Percentiles rank a stretch among this genome's conserved stretches.
These are phyloP conservation scores for Tetrapedia diversipes DNA, from an alignment of 2,888 invertebrate genomes.

Conservation along the genomic window DNA sequence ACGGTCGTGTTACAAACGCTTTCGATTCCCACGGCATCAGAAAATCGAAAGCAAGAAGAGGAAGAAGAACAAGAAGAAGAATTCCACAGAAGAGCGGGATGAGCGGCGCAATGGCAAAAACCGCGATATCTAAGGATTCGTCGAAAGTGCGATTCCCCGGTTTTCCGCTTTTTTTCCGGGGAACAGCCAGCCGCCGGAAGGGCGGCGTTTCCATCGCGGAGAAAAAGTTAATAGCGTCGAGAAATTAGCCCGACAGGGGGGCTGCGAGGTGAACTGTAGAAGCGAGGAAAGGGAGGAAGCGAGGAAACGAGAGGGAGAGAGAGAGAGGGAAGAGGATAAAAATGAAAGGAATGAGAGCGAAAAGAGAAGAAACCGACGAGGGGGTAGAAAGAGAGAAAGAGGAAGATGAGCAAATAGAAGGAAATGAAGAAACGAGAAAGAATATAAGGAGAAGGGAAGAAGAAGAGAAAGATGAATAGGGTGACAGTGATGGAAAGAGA, in stretches of 20 bases:
- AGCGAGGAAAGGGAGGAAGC: conserved; percentile 45
- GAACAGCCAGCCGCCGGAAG: conserved; percentile 33
- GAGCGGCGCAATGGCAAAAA: conserved; percentile 9
- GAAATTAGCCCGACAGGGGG: conserved; percentile 74
- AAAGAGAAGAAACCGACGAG: not conserved
- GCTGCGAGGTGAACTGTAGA: conserved; percentile 51
- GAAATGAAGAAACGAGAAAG: too few relatives aligned
- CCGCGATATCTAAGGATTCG: conserved; percentile 25
- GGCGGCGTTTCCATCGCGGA: conserved; percentile 54
- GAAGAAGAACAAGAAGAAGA: not conserved
- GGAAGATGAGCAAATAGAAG: too few relatives aligned
- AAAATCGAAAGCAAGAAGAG: not conserved
- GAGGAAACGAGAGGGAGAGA: not conserved
- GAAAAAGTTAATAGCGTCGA: conserved; percentile 79
- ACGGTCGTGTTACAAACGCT: too few relatives aligned
- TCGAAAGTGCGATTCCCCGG: conserved; percentile 56
- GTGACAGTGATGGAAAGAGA: too few relatives aligned
- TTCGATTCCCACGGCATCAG: not conserved
- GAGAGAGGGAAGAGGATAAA: not conserved
- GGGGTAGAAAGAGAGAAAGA: conserved; percentile 26
- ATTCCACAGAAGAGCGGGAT: not conserved
- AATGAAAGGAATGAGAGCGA: too few relatives aligned
- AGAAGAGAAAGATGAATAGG: too few relatives aligned
- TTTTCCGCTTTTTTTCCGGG: conserved; percentile 29
- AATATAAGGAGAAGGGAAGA: too few relatives aligned